Conservation (phyloP, 2,888 invertebrate species). For the Sturmia bella region DNA sequence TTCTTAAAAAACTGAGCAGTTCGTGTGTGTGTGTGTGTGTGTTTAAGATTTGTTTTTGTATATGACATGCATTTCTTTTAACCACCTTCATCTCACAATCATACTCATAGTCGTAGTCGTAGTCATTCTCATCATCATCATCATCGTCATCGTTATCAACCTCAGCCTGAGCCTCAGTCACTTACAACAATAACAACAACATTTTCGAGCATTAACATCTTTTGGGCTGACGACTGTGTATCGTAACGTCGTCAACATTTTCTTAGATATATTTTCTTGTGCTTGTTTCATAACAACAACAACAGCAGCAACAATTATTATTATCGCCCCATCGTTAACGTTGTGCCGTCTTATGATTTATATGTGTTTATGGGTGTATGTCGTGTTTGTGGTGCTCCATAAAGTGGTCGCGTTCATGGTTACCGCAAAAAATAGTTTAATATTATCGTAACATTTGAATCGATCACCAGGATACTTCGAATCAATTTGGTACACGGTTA, state of each 20-base stretch:
- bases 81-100: conserved; percentile 58
- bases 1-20: not conserved
- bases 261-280: conserved; percentile 32
- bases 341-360: conserved; percentile 68
- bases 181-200: conserved; percentile 51
- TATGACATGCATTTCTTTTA: conserved; percentile 51
- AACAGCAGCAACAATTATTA: conserved; percentile 64
- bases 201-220: conserved; percentile 54
- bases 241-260: conserved; percentile 57
- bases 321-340: conserved; percentile 71
- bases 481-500: conserved; percentile 17
- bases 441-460: conserved; percentile 81
- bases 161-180: conserved; percentile 51
- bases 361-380: conserved; percentile 29
- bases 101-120: conserved; percentile 6
- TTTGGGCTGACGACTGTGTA: conserved; percentile 52
- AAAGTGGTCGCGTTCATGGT: conserved; percentile 81
- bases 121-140: conserved; percentile 12
- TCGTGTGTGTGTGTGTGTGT: conserved; percentile 7
- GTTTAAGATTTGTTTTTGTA: conserved; percentile 2
- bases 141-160: conserved; percentile 54
- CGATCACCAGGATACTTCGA: conserved; percentile 76
- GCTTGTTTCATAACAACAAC: conserved; percentile 16
- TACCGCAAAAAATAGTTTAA: conserved; percentile 82
- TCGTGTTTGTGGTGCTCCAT: conserved; percentile 75